phyloP scores from a whole-genome alignment of 2,113 vertebrate genomes.

The Halichoerus grypus region DNA sequence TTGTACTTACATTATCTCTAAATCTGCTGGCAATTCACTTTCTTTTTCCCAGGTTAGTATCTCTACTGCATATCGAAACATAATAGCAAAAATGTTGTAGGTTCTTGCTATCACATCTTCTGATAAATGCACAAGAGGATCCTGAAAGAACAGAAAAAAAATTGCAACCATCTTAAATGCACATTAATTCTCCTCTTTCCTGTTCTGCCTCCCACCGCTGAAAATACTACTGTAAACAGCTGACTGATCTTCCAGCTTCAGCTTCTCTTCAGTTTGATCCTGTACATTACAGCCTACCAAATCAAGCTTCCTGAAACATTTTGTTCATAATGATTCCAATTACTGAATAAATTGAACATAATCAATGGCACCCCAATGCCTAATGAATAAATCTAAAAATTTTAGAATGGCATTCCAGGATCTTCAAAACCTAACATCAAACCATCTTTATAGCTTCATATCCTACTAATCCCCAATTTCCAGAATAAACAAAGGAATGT shows the following conservation, averaged over 20 bases:
- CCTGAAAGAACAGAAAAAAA: conserved; percentile 86
- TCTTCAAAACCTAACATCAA: not conserved
- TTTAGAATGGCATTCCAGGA: not conserved
- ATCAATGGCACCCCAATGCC: not conserved
- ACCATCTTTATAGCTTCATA: not conserved
- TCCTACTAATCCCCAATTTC: not conserved
- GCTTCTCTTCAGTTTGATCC: not conserved
- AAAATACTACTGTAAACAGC: conserved; percentile 28
- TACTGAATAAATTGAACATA: conserved; percentile 15
- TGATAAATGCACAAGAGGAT: conserved; percentile 93
- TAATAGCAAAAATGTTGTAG: conserved; percentile 94
- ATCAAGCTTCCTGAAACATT: conserved; percentile 18
- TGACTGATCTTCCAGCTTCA: not conserved
- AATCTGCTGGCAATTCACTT: conserved; percentile 92
- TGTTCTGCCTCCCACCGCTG: not conserved
- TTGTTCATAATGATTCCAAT: not conserved
- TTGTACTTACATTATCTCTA: conserved; percentile 92
- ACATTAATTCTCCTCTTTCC: not conserved
- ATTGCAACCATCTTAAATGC: not conserved
- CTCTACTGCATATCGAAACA: conserved; percentile 97
- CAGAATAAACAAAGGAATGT: conserved; percentile 38
- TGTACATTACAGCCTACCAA: not conserved
- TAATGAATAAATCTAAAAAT: conserved; percentile 38
- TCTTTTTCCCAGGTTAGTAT: conserved; percentile 98
- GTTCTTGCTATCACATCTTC: conserved; percentile 94